These are phyloP conservation scores for Machaerirhynchus nigripectus DNA, from an alignment of 2,113 vertebrate genomes.

Conservation along the genomic window DNA sequence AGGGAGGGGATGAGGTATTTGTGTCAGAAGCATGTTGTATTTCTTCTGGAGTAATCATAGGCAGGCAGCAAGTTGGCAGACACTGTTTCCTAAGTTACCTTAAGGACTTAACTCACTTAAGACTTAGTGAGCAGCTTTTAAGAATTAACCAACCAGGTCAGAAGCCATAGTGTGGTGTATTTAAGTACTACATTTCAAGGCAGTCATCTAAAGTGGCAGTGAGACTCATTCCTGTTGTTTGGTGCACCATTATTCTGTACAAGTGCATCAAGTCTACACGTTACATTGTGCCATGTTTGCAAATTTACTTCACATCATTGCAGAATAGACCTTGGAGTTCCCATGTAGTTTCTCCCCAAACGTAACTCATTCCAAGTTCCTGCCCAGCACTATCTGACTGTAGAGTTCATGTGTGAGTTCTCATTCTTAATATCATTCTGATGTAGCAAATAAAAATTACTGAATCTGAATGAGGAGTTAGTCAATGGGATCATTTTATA, in stretches of 20 bases:
- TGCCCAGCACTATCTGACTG: not conserved
- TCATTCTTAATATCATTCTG: not conserved
- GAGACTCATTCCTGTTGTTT: not conserved
- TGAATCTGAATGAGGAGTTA: not conserved
- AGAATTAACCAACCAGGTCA: not conserved
- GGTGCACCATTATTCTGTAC: not conserved
- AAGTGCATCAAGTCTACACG: rapidly evolving
- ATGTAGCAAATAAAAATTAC: not conserved
- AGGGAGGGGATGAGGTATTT: not conserved
- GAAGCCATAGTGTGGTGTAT: not conserved
- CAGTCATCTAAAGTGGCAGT: not conserved
- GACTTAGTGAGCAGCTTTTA: not conserved
- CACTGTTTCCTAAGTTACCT: not conserved
- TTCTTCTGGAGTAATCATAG: not conserved
- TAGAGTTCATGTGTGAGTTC: not conserved
- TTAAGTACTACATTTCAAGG: not conserved
- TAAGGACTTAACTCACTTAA: not conserved
- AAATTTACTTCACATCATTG: not conserved
- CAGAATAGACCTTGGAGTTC: not conserved
- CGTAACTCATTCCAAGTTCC: not conserved
- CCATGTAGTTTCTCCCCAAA: not conserved
- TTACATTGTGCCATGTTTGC: not conserved
- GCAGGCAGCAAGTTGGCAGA: not conserved
- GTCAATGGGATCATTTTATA: not conserved
- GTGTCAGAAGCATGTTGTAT: not conserved